These are phyloP conservation scores for Nesoenas mayeri DNA, from an alignment of 2,113 vertebrate genomes.

Conservation along the genomic window DNA sequence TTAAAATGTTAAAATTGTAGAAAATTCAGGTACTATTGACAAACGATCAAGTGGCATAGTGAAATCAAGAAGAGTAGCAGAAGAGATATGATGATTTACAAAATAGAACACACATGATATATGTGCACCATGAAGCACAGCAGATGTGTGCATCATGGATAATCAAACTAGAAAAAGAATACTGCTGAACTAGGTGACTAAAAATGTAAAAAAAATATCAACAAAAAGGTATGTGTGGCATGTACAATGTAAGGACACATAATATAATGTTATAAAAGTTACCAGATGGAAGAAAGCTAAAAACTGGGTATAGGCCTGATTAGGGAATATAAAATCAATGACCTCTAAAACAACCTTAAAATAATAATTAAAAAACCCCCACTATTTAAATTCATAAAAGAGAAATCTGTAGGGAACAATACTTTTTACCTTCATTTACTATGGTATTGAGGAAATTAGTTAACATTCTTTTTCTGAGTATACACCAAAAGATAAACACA, in stretches of 20 bases:
- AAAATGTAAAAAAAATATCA: background rate
- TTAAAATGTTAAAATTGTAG: background rate
- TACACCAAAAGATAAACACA: background rate
- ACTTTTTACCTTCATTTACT: background rate
- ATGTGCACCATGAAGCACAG: background rate
- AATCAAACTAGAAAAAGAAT: background rate
- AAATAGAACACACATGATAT: background rate
- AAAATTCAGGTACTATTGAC: background rate
- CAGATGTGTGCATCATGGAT: background rate
- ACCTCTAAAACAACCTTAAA: background rate
- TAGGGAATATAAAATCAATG: background rate
- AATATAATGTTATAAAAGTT: background rate
- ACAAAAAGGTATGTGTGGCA: background rate
- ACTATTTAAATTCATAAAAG: background rate
- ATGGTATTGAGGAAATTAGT: background rate
- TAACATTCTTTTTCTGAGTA: background rate
- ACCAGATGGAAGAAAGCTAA: background rate
- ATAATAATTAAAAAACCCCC: background rate
- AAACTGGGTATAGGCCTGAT: background rate
- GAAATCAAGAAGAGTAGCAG: background rate
- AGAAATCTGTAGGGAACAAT: background rate
- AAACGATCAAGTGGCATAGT: background rate
- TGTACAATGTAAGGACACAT: background rate
- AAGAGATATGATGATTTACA: background rate
- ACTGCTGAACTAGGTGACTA: background rate